phyloP scores from a whole-genome alignment of 2,113 vertebrate species.

The Tor tambroides region DNA sequence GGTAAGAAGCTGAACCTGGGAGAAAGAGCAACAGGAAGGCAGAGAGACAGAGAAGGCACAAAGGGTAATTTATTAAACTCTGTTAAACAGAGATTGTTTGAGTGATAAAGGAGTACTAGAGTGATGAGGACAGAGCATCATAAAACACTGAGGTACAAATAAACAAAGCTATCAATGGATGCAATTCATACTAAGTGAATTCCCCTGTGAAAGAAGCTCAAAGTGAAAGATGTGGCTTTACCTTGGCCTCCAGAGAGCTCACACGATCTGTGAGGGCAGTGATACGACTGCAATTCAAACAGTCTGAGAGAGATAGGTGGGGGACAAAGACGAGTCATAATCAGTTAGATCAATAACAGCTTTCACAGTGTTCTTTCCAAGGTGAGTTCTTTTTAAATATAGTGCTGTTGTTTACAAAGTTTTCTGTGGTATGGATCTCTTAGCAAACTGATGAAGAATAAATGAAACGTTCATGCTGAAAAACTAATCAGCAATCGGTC shows the following conservation, averaged over 20 bases:
- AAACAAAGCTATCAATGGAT: slow-evolving; percentile 12
- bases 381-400: neutral
- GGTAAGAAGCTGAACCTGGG: slow-evolving; percentile 82
- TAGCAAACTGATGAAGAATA: neutral
- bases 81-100: neutral
- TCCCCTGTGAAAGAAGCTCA: neutral
- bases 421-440: neutral
- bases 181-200: neutral
- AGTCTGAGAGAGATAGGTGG: slow-evolving; percentile 72
- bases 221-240: slow-evolving; percentile 57
- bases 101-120: neutral
- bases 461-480: neutral
- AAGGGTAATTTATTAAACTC: neutral
- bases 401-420: neutral
- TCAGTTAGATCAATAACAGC: neutral
- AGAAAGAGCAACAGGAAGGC: neutral
- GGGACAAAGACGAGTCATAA: neutral
- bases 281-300: slow-evolving; percentile 90
- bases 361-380: slow-evolving; percentile 3
- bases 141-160: slow-evolving; percentile 2
- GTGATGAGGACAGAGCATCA: neutral
- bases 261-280: slow-evolving; percentile 82
- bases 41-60: neutral
- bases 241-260: slow-evolving; percentile 85
- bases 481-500: neutral